Base-by-base conservation (phyloP, 2,888 invertebrate species). In the Gibbula magus region DNA sequence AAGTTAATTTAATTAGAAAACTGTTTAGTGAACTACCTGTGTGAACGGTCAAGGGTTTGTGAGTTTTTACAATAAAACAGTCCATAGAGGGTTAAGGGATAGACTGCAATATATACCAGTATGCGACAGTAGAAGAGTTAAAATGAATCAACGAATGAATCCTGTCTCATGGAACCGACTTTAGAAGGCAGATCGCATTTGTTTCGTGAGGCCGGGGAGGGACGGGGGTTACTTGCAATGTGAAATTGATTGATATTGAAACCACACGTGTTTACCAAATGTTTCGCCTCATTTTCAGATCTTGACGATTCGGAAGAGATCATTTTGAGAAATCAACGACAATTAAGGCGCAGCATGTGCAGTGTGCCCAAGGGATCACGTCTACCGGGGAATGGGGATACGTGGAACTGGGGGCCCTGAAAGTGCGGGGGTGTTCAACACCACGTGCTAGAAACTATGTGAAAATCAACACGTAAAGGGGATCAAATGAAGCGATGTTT, bases 281-380 rank as follows among this genome's bases (percentile, higher is more conserved):
- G 74, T 74, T 74, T 51, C 74, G 74, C 25, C 45, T 74, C 74
- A 51, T 74, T 74, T 51, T 74, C 25, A 51, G 20, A 39, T 51
- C 13, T 51, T 22, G 22, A 16, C 74, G 74, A 25, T 74, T 51
- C 51, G 20, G 51, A 74, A 74, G 45, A 74, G 74, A 74, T 52
- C 74, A 51, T 25, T 39, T 74, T 25, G 61, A 51, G 74, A 74
- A 74, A 74, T 74, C 74, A 51, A 74, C 52, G 22, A 52, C 74
- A 74, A 74, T 74, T 74, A 74, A 25, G 45, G 35, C 74, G 20
- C 74, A 51, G 45, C 51, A 51, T 51, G 74, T 51, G 45, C 45
- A 25, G n/a, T 22, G 51, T 25, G 51, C 51, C 61, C 61, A 25
- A 0, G 61, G 29, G 61, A 61, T 61, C 29, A 29, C 16, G 25